phyloP scores from a whole-genome alignment of 2,888 invertebrate genomes.

The Drosophila austrosaltans region DNA sequence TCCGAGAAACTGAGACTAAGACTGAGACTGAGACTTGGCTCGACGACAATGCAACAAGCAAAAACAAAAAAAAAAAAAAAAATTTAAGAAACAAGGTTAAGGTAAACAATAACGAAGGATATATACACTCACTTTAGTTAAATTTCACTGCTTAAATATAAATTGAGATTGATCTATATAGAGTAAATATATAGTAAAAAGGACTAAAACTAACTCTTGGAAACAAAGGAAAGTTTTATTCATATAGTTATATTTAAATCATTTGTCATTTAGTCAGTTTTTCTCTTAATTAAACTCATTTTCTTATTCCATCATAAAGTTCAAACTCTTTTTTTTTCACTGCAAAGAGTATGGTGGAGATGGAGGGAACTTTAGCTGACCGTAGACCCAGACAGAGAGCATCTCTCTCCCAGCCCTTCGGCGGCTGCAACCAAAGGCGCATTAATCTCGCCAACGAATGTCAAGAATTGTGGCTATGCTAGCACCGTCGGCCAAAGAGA shows the following conservation, averaged over 20 bases:
- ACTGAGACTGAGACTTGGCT: slow-evolving; percentile 1
- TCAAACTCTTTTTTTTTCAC: not conserved
- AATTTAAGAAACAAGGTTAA: not conserved
- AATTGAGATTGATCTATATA: no score
- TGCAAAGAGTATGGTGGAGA: slow-evolving; percentile 33
- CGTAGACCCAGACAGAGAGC: slow-evolving; percentile 43
- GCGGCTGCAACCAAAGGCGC: slow-evolving; percentile 76
- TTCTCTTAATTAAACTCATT: no score
- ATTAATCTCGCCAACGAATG: slow-evolving; percentile 77
- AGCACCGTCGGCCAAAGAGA: slow-evolving; percentile 34
- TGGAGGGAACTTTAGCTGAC: slow-evolving; percentile 49
- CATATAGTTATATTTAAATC: no score
- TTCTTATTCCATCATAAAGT: not conserved
- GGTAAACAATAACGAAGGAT: slow-evolving; percentile 1
- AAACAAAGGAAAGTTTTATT: no score
- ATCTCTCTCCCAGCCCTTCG: slow-evolving; percentile 52
- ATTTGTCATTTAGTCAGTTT: no score
- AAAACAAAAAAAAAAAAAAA: slow-evolving; percentile 23
- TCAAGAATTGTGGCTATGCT: slow-evolving; percentile 77
- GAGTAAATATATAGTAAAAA: no score
- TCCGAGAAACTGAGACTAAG: slow-evolving; percentile 52
- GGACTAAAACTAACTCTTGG: no score
- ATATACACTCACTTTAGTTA: not conserved
- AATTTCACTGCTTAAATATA: no score
- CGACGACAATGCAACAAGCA: slow-evolving; percentile 37